phyloP scores from a whole-genome alignment of 64 coral and sea anemone genomes.

The Montipora sp. region DNA sequence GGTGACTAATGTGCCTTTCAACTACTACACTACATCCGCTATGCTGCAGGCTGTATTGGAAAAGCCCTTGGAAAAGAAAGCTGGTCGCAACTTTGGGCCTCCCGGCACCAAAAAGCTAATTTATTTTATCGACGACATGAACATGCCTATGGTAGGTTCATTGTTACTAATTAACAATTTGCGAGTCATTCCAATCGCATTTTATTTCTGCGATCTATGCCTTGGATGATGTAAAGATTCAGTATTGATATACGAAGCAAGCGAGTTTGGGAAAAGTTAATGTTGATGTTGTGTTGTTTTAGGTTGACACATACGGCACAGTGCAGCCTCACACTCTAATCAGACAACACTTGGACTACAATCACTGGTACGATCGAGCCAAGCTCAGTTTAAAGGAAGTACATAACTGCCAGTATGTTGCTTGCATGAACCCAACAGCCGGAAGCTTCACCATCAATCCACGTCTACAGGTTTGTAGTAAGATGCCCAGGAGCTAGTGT shows the following conservation, averaged over 20 bases:
- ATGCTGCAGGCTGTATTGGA: conserved; percentile 96
- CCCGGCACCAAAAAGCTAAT: conserved; percentile 96
- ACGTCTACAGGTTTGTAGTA: conserved; percentile 72
- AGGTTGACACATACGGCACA: conserved; percentile 99
- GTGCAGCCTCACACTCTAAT: conserved; percentile 98
- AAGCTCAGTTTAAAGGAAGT: conserved; percentile 95
- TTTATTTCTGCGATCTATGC: too few species aligned
- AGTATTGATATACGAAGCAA: not conserved
- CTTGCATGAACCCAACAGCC: conserved; percentile 99
- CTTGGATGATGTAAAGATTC: not conserved
- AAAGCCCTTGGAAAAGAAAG: conserved; percentile 98
- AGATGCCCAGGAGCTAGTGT: too few species aligned
- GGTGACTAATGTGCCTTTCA: conserved; percentile 96
- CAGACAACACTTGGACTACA: conserved; percentile 98
- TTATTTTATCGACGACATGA: conserved; percentile 99
- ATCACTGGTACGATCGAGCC: conserved; percentile 94
- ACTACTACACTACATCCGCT: conserved; percentile 99
- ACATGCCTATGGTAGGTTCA: conserved; percentile 88
- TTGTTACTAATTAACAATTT: not conserved
- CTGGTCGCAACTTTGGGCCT: conserved; percentile 97
- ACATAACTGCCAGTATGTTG: conserved; percentile 97
- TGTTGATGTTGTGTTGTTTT: conserved; percentile 4
- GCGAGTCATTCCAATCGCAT: too few species aligned
- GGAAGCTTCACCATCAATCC: conserved; percentile 99
- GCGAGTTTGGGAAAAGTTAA: too few species aligned